These are phyloP conservation scores for Volucella inflata DNA, from an alignment of 2,888 invertebrate species.

Conservation along the genomic window DNA sequence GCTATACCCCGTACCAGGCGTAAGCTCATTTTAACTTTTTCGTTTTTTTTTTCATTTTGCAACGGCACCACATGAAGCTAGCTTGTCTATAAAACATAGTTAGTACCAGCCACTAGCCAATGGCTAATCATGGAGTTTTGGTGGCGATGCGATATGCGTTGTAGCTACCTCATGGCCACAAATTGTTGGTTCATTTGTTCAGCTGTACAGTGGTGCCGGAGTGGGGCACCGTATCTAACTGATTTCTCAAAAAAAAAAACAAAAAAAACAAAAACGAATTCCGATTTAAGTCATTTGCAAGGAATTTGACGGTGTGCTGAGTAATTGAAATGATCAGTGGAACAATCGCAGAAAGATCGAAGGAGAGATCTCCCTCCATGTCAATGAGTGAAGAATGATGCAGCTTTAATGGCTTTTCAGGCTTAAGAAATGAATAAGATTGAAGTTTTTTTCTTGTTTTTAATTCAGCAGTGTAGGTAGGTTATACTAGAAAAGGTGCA, in stretches of 20 bases:
- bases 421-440: slow-evolving; percentile 16
- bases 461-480: too few species aligned
- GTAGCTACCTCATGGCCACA: slow-evolving; percentile 61
- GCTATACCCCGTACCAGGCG: not conserved
- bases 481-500: too few species aligned
- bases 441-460: not conserved
- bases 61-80: slow-evolving; percentile 4
- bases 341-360: slow-evolving; percentile 27
- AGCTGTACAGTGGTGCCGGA: slow-evolving; percentile 52
- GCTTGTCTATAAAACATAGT: too few species aligned
- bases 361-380: slow-evolving; percentile 6
- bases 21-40: too few species aligned
- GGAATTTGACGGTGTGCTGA: slow-evolving; percentile 54
- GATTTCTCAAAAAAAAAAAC: slow-evolving; percentile 32
- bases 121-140: slow-evolving; percentile 62
- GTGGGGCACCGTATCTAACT: slow-evolving; percentile 12
- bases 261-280: slow-evolving; percentile 43
- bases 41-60: too few species aligned
- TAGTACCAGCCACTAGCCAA: slow-evolving; percentile 52
- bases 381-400: slow-evolving; percentile 3
- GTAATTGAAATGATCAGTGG: slow-evolving; percentile 43
- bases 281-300: slow-evolving; percentile 60
- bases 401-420: not conserved
- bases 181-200: slow-evolving; percentile 65
- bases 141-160: slow-evolving; percentile 38